A percentile compares a stretch with the other conserved stretches of the same genome.
phyloP scores from a whole-genome alignment of 2,888 invertebrate species.

The Phortica okadai region DNA sequence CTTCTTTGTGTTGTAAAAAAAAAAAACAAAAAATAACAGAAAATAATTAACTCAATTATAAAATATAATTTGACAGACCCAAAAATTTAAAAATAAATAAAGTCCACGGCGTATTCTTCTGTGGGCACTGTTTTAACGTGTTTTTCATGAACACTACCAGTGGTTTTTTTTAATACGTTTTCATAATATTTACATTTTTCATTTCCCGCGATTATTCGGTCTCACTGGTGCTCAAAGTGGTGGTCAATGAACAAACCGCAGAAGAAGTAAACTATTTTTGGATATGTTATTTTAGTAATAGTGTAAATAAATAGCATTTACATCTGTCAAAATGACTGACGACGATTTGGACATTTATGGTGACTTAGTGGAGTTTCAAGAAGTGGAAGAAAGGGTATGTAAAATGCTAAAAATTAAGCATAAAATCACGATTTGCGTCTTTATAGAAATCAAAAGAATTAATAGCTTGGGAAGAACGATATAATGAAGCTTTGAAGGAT shows the following conservation, averaged over 20 bases:
- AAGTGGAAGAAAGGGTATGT: constrained; percentile 64
- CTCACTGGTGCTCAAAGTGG: no score
- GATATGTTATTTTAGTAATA: background rate
- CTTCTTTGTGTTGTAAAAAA: background rate
- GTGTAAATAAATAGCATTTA: background rate
- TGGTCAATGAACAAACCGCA: no score
- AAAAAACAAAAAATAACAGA: background rate
- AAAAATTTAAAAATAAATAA: background rate
- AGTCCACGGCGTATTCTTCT: background rate
- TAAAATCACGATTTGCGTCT: background rate
- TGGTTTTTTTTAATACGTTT: no score
- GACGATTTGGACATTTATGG: constrained; percentile 69
- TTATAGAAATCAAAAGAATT: constrained; percentile 68
- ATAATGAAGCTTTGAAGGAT: constrained; percentile 52
- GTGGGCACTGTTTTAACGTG: no score
- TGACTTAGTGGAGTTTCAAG: constrained; percentile 72
- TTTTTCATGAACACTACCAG: no score
- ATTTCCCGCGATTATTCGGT: no score
- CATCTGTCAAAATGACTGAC: constrained; percentile 43
- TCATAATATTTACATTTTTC: no score
- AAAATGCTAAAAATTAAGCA: background rate
- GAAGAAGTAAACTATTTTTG: background rate
- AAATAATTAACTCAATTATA: background rate
- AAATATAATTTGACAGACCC: background rate
- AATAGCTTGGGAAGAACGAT: constrained; percentile 61